Percentiles rank a stretch among this genome's conserved stretches.
Evolutionary conservation across 1,140 invertebrate genomes (phyloP).

Genomic region (Aporrectodea caliginosa): DNA sequence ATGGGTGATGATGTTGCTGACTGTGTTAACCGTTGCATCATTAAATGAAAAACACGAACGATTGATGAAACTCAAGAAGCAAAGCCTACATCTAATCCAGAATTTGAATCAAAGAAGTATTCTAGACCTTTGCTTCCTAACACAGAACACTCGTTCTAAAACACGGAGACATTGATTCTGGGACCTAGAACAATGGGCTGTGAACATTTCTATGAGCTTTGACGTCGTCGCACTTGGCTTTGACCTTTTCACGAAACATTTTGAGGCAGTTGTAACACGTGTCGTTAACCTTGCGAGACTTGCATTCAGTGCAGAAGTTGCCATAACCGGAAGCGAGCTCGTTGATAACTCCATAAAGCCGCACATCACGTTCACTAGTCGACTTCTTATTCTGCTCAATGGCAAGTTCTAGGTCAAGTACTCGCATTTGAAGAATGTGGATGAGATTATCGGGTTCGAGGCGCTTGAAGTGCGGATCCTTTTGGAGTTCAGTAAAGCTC

Average conservation of each 20-base stretch:
- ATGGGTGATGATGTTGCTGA: too few relatives aligned
- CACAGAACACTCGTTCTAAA: too few relatives aligned
- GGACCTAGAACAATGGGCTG: background rate
- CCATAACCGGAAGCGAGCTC: slow-evolving; percentile 33
- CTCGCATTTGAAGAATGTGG: slow-evolving; percentile 25
- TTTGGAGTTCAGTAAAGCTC: slow-evolving; percentile 29
- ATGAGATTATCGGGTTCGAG: slow-evolving; percentile 32
- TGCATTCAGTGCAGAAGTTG: slow-evolving; percentile 34
- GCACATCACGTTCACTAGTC: slow-evolving; percentile 24
- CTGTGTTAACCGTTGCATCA: too few relatives aligned
- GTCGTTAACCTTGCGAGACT: slow-evolving; percentile 30
- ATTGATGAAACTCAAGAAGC: too few relatives aligned
- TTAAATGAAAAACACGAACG: too few relatives aligned
- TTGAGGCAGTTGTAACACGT: slow-evolving; percentile 31
- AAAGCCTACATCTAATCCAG: too few relatives aligned
- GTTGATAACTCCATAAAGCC: slow-evolving; percentile 30
- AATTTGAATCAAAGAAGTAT: too few relatives aligned
- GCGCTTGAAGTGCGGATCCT: slow-evolving; percentile 25
- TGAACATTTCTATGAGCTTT: slow-evolving; percentile 16
- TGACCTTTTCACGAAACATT: slow-evolving; percentile 33
- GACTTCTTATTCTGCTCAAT: slow-evolving; percentile 24
- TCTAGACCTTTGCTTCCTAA: too few relatives aligned
- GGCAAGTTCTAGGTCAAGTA: slow-evolving; percentile 26
- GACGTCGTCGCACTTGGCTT: slow-evolving; percentile 32
- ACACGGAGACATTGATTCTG: too few relatives aligned